These are phyloP conservation scores for Apostichopus japonicus DNA, from an alignment of 35 echinoderm and acorn worm genomes.

Conservation along the genomic window DNA sequence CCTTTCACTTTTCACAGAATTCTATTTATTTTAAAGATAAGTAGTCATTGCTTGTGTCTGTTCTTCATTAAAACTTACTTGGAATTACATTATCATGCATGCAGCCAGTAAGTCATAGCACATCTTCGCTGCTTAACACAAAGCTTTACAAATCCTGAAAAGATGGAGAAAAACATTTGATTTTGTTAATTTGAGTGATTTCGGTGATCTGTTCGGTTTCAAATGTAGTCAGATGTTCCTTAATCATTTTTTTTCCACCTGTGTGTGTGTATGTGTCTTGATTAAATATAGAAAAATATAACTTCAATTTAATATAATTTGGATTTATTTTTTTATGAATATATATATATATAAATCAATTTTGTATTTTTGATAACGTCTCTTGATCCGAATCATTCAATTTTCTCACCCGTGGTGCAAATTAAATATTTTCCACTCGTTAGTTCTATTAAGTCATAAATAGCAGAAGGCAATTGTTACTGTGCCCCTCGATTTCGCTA, in stretches of 20 bases:
- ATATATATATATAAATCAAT: neutral
- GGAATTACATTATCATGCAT: too few relatives aligned
- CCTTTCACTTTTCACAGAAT: too few relatives aligned
- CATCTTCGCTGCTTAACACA: too few relatives aligned
- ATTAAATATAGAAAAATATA: neutral
- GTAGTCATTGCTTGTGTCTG: too few relatives aligned
- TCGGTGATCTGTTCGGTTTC: too few relatives aligned
- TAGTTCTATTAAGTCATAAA: neutral
- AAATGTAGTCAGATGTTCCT: neutral
- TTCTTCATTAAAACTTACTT: too few relatives aligned
- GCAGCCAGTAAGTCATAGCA: too few relatives aligned
- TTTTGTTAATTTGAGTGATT: too few relatives aligned
- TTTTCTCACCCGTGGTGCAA: neutral
- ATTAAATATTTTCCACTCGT: conserved; percentile 8
- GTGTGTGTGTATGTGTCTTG: neutral
- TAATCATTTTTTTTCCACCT: neutral
- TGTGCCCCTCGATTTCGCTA: neutral
- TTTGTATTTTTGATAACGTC: neutral
- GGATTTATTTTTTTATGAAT: neutral
- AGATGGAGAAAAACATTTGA: too few relatives aligned
- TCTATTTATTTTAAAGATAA: too few relatives aligned
- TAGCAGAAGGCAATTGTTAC: neutral
- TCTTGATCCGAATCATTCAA: neutral
- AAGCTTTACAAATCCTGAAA: too few relatives aligned
- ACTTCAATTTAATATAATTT: too few relatives aligned